phyloP scores from a whole-genome alignment of 2,797 vertebrate genomes.

The Zalophus californianus region DNA sequence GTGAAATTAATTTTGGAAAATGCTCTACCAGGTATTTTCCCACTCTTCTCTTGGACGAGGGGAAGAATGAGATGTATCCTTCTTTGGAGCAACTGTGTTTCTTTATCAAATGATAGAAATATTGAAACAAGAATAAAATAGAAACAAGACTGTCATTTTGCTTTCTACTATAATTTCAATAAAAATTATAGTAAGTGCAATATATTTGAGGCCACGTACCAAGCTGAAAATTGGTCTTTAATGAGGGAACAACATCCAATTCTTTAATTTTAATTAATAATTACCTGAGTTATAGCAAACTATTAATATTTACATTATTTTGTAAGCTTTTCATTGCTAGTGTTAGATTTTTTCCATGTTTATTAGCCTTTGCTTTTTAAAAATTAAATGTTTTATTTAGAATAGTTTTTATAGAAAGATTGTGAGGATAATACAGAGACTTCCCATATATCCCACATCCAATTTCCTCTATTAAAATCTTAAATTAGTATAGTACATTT shows the following conservation, averaged over 20 bases:
- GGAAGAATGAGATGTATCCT: background rate
- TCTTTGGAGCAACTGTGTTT: background rate
- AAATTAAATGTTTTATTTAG: background rate
- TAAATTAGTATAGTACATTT: background rate
- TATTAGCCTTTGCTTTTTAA: background rate
- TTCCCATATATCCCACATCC: background rate
- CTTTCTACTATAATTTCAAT: background rate
- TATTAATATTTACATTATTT: conserved; percentile 8
- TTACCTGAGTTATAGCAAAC: background rate
- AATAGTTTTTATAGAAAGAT: background rate
- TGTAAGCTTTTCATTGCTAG: background rate
- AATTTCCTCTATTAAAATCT: background rate
- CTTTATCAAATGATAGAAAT: background rate
- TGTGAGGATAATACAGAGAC: background rate
- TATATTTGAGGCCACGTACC: background rate
- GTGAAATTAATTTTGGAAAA: background rate
- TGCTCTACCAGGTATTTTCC: background rate
- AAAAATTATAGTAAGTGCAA: background rate
- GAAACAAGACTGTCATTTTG: background rate
- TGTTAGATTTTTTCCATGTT: background rate
- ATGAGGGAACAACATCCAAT: background rate
- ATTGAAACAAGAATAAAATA: background rate
- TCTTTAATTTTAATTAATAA: conserved; percentile 40
- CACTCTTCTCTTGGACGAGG: background rate
- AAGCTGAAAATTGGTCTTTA: background rate